Evolutionary conservation across 2,797 vertebrate genomes (phyloP).

Genomic region (Vireo griseus): DNA sequence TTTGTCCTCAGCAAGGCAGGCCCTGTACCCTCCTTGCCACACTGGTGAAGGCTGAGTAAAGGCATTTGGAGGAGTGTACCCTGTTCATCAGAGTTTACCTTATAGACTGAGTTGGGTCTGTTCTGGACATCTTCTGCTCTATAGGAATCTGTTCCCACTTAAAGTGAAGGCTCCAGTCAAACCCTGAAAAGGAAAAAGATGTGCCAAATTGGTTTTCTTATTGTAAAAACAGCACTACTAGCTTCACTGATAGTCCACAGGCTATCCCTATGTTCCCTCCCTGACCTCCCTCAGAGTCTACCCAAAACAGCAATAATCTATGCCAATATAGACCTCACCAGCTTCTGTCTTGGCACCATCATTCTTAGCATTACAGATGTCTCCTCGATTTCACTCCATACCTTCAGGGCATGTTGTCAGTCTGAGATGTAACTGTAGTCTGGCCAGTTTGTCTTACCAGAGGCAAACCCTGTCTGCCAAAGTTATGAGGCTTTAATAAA

Average conservation of each 20-base stretch:
- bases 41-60: not conserved
- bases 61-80: not conserved
- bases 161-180: constrained; percentile 99
- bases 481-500: not conserved
- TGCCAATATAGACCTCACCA: not conserved
- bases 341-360: not conserved
- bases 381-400: not conserved
- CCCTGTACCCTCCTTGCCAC: not conserved
- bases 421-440: not conserved
- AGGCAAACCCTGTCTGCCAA: not conserved
- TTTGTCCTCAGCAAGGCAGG: not conserved
- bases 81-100: constrained; percentile 71
- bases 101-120: constrained; percentile 91
- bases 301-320: not conserved
- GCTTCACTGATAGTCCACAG: not conserved
- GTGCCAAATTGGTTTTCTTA: not conserved
- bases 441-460: not conserved
- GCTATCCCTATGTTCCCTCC: not conserved
- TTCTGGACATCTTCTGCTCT: constrained; percentile 96
- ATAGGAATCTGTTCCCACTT: constrained; percentile 99
- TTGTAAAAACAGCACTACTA: not conserved
- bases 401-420: not conserved
- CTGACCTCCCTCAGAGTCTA: not conserved
- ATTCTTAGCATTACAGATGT: not conserved
- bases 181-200: constrained; percentile 77